Conservation (phyloP, 2,113 vertebrate species). For the Heloderma charlesbogerti region DNA sequence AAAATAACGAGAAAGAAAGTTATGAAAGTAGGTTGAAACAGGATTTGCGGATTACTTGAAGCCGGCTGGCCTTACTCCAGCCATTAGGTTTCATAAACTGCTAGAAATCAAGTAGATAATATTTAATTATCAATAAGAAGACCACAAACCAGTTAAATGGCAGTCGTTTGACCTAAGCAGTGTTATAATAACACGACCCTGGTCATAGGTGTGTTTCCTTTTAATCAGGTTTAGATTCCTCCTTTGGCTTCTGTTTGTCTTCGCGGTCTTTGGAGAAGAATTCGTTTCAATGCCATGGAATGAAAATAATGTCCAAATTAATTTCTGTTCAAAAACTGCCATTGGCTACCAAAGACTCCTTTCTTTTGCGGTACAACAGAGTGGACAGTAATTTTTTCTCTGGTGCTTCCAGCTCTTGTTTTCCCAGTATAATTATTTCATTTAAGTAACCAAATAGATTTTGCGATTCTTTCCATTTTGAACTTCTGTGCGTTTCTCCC, state of each 20-base stretch:
- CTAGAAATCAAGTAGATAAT: not conserved
- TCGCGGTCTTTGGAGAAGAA: not conserved
- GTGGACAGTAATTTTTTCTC: not conserved
- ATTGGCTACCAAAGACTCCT: not conserved
- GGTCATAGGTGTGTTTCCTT: not conserved
- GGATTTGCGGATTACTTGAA: not conserved
- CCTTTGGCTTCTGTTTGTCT: rapidly evolving
- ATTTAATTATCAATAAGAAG: not conserved
- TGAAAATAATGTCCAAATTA: not conserved
- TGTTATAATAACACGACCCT: not conserved
- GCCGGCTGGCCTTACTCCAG: not conserved
- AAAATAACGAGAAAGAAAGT: not conserved
- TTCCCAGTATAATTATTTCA: rapidly evolving
- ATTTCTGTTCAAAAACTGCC: not conserved
- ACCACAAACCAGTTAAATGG: not conserved
- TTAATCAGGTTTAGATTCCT: rapidly evolving
- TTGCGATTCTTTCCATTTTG: not conserved
- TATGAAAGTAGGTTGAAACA: too few relatives aligned
- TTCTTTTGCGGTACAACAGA: not conserved
- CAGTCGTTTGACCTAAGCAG: not conserved
- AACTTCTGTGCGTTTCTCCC: not conserved
- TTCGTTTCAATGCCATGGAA: not conserved
- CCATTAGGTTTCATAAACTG: not conserved
- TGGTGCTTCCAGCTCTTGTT: not conserved
- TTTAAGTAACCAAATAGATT: not conserved